Evolutionary conservation across 2,113 vertebrate genomes (phyloP).

Genomic region (Gobio gobio): DNA sequence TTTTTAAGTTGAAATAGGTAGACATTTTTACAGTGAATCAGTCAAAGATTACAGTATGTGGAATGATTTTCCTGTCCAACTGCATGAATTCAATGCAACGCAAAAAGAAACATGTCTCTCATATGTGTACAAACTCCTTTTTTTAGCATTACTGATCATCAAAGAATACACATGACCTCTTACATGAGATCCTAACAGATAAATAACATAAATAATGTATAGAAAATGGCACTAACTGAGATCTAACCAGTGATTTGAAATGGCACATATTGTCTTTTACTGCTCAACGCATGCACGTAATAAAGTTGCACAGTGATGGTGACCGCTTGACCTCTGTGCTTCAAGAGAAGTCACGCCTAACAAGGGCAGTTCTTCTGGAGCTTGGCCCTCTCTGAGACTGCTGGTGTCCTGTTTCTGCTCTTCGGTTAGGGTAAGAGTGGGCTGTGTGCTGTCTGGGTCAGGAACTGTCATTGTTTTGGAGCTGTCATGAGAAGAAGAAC

Average conservation of each 20-base stretch:
- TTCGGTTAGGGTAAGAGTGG: conserved; percentile 81
- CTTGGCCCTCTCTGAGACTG: conserved; percentile 73
- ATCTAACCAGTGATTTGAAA: background rate
- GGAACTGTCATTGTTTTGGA: conserved; percentile 88
- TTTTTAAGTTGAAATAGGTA: too few species aligned
- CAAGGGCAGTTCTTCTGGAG: conserved; percentile 72
- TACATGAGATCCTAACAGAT: background rate
- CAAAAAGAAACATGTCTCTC: background rate
- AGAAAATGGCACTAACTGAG: background rate
- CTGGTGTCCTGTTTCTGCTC: conserved; percentile 73
- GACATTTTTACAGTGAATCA: too few species aligned
- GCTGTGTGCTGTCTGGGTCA: conserved; percentile 92
- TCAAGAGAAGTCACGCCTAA: background rate
- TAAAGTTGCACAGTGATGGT: background rate
- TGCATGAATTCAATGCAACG: too few species aligned
- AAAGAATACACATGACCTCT: too few species aligned
- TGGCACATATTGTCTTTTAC: background rate
- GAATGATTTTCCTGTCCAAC: background rate
- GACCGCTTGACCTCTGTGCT: background rate
- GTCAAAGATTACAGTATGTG: background rate
- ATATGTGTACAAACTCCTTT: background rate
- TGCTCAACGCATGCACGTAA: background rate
- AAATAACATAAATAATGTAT: conserved; percentile 5
- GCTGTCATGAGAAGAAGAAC: conserved; percentile 85
- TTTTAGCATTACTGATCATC: too few species aligned